These are phyloP conservation scores for Apostichopus californicus DNA, from an alignment of 35 echinoderm and acorn worm species.

Conservation along the genomic window DNA sequence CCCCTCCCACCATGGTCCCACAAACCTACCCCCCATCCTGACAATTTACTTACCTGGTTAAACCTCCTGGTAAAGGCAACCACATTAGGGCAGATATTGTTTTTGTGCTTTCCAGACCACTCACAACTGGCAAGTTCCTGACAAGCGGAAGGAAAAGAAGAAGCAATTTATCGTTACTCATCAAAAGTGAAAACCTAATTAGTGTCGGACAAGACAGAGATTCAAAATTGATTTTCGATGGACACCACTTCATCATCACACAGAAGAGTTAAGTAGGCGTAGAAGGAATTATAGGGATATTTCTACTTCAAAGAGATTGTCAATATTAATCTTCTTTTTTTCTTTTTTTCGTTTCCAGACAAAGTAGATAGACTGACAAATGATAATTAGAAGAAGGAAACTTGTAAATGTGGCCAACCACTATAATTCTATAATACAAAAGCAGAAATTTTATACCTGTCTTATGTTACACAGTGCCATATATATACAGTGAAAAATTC, in stretches of 20 bases:
- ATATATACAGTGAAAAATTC: too few relatives aligned
- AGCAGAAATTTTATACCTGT: too few relatives aligned
- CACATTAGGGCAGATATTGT: conserved; percentile 93
- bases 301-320: neutral
- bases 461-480: too few relatives aligned
- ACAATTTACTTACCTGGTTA: conserved; percentile 78
- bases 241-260: neutral
- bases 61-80: conserved; percentile 91
- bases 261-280: too few relatives aligned
- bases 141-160: conserved; percentile 24
- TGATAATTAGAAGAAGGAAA: too few relatives aligned
- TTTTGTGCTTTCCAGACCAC: conserved; percentile 93
- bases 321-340: too few relatives aligned
- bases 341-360: too few relatives aligned
- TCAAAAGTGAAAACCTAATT: neutral
- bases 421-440: too few relatives aligned
- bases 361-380: too few relatives aligned
- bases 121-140: conserved; percentile 95
- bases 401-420: too few relatives aligned
- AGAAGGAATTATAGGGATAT: too few relatives aligned
- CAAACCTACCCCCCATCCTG: neutral
- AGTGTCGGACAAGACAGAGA: neutral
- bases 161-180: neutral
- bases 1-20: neutral
- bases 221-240: neutral